Percentiles rank a stretch among this genome's conserved stretches.
phyloP scores from a whole-genome alignment of 2,113 vertebrate genomes.

The Neolamprologus kungweensis region DNA sequence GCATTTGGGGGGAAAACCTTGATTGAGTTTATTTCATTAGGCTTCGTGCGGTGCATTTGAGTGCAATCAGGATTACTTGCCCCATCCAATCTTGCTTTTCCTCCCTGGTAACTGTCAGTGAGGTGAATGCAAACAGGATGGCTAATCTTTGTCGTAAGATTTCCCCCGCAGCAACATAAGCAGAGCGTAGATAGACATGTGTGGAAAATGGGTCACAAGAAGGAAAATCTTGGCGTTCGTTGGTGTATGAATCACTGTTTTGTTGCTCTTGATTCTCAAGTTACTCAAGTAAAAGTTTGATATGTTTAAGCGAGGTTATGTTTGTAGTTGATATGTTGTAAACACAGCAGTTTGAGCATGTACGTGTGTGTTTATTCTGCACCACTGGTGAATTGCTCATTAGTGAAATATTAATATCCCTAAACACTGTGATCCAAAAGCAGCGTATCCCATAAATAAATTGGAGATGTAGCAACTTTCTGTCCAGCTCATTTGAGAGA shows the following conservation, averaged over 20 bases:
- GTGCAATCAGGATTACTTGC: neutral
- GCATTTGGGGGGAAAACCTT: neutral
- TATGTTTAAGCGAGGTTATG: neutral
- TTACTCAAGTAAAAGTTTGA: neutral
- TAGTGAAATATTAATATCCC: conserved; percentile 46
- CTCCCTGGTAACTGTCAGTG: neutral
- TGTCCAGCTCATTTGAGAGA: neutral
- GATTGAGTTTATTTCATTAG: neutral
- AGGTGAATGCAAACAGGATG: neutral
- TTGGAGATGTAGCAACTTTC: conserved; percentile 13
- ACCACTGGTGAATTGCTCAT: neutral
- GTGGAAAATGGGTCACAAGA: neutral
- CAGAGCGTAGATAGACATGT: neutral
- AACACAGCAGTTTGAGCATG: neutral
- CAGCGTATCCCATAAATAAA: conserved; percentile 55
- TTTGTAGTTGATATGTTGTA: neutral
- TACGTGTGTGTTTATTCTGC: neutral
- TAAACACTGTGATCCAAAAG: conserved; percentile 51
- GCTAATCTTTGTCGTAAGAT: neutral
- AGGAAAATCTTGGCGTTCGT: neutral
- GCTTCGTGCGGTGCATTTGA: neutral
- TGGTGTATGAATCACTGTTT: neutral
- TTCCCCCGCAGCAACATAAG: neutral
- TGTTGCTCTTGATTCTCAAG: neutral
- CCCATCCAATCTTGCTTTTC: neutral